phyloP scores from a whole-genome alignment of 2,888 invertebrate genomes.

The Andrena fulva region DNA sequence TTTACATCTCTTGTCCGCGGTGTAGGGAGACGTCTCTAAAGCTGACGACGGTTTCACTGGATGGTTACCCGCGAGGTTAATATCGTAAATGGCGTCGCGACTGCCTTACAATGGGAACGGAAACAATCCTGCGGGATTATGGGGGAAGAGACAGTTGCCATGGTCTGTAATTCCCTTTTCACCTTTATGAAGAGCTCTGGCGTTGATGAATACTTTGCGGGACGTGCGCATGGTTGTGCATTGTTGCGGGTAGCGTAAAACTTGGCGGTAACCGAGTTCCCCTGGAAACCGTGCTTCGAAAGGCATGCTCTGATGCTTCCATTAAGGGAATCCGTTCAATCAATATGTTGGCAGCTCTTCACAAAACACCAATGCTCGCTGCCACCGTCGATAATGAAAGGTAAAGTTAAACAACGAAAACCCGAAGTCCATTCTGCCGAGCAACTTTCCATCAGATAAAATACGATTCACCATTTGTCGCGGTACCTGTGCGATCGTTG shows the following conservation, averaged over 20 bases:
- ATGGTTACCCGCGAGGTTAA: background rate
- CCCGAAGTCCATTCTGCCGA: background rate
- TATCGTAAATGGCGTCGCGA: background rate
- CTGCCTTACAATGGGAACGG: background rate
- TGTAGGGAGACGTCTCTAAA: background rate
- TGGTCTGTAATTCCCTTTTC: slow-evolving; percentile 21
- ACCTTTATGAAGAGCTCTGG: slow-evolving; percentile 12
- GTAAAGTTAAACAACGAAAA: slow-evolving; percentile 38
- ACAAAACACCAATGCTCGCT: background rate
- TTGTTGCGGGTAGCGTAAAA: slow-evolving; percentile 60
- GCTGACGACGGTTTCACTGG: background rate
- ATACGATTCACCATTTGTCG: slow-evolving; percentile 1
- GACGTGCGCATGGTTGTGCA: slow-evolving; percentile 21
- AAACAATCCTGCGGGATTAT: background rate
- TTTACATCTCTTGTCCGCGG: too few species aligned
- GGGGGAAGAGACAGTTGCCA: background rate
- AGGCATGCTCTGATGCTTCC: slow-evolving; percentile 61
- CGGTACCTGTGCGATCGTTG: background rate
- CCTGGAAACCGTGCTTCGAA: slow-evolving; percentile 58
- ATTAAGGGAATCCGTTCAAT: slow-evolving; percentile 65
- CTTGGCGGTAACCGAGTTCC: slow-evolving; percentile 51
- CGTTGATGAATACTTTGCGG: slow-evolving; percentile 24
- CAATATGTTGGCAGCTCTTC: slow-evolving; percentile 34
- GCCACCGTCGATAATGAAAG: slow-evolving; percentile 5
- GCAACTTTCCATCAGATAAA: background rate